phyloP scores from a whole-genome alignment of 2,888 invertebrate genomes.

The Leptopilina myrica region DNA sequence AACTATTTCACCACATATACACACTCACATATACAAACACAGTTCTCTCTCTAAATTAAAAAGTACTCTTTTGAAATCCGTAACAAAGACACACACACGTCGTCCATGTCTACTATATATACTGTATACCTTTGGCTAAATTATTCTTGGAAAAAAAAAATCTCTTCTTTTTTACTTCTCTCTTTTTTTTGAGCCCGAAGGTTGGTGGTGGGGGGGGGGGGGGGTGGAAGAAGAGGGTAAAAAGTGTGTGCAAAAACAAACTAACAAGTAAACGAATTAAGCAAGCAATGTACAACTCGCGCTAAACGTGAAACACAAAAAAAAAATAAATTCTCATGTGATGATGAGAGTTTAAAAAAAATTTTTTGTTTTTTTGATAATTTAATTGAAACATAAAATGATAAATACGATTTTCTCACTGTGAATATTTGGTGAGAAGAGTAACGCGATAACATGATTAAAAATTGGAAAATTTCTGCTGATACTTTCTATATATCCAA shows the following conservation, averaged over 20 bases:
- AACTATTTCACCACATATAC: constrained; percentile 31
- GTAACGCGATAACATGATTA: constrained; percentile 15
- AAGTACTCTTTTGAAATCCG: constrained; percentile 28
- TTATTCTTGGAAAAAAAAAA: constrained; percentile 35
- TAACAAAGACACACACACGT: not conserved
- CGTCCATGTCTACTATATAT: not conserved
- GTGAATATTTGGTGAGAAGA: not conserved
- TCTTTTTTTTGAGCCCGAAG: not conserved
- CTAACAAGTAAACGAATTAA: not conserved
- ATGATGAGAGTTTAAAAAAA: too few relatives aligned
- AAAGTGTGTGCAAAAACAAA: not conserved
- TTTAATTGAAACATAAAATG: not conserved
- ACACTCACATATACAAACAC: too few relatives aligned
- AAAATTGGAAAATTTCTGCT: constrained; percentile 13
- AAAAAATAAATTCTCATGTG: too few relatives aligned
- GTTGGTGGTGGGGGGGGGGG: too few relatives aligned
- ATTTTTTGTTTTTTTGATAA: not conserved
- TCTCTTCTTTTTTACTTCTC: not conserved
- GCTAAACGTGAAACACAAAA: not conserved
- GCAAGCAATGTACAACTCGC: not conserved
- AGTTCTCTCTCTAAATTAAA: constrained; percentile 32
- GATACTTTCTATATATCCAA: not conserved
- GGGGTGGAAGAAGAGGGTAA: too few relatives aligned
- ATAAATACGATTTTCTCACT: constrained; percentile 8
- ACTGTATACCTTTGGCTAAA: constrained; percentile 3